phyloP scores from a whole-genome alignment of 2,797 vertebrate species.

The Tauraco hartlaubi region DNA sequence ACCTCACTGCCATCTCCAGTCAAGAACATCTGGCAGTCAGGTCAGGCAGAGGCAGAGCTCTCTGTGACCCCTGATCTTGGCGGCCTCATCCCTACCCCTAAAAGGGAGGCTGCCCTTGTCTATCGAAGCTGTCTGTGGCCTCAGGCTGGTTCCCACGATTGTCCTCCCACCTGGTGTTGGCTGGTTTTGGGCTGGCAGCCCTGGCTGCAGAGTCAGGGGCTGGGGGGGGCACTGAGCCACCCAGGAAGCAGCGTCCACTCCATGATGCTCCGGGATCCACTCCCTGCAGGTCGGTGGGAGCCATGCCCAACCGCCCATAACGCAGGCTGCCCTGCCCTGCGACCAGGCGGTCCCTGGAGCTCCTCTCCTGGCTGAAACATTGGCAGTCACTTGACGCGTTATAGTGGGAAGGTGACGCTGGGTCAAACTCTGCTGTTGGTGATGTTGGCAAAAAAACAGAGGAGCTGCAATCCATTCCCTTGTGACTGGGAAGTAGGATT shows the following conservation, averaged over 20 bases:
- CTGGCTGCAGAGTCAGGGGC: not conserved
- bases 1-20: not conserved
- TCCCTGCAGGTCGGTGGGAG: not conserved
- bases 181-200: not conserved
- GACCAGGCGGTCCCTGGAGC: accelerated
- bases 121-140: accelerated
- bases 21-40: not conserved
- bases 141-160: not conserved
- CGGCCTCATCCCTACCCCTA: not conserved
- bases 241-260: not conserved
- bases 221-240: not conserved
- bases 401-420: not conserved
- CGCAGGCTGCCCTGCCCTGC: not conserved
- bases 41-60: not conserved
- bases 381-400: accelerated
- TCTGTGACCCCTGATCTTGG: not conserved
- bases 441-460: not conserved
- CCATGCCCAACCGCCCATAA: accelerated
- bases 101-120: not conserved
- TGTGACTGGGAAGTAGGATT: not conserved
- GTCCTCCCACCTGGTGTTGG: not conserved
- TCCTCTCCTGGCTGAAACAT: not conserved
- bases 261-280: accelerated
- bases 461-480: not conserved
- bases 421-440: not conserved